Conservation (phyloP, 1,140 invertebrate species). For the Euwallacea fornicatus region DNA sequence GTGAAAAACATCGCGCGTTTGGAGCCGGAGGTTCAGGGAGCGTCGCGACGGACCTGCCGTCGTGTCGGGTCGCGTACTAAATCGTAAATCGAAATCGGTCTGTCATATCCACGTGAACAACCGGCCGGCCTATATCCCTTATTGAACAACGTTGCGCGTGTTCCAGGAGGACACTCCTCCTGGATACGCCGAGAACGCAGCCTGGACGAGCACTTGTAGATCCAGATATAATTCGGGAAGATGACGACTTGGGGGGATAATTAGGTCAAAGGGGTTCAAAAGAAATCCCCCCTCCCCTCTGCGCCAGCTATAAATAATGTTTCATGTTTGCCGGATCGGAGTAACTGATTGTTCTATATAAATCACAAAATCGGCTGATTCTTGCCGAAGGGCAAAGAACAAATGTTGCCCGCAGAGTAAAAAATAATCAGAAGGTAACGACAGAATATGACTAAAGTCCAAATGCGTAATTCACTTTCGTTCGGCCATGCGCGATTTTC, state of each 20-base stretch:
- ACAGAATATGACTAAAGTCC: too few species aligned
- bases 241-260: background rate
- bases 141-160: conserved; percentile 29
- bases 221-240: background rate
- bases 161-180: conserved; percentile 23
- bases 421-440: too few species aligned
- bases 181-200: conserved; percentile 7
- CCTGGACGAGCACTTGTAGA: conserved; percentile 1
- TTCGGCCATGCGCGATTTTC: too few species aligned
- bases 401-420: too few species aligned
- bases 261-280: too few species aligned
- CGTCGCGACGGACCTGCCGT: conserved; percentile 24
- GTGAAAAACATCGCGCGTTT: conserved; percentile 15
- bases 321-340: too few species aligned
- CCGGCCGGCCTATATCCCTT: conserved; percentile 30
- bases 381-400: too few species aligned
- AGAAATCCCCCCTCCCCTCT: too few species aligned
- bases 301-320: too few species aligned
- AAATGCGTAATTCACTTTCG: too few species aligned
- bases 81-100: conserved; percentile 33
- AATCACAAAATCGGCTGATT: too few species aligned
- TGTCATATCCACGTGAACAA: conserved; percentile 32
- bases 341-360: too few species aligned
- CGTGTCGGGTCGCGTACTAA: conserved; percentile 27
- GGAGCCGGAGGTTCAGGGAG: conserved; percentile 7